A percentile compares a stretch with the other conserved stretches of the same genome.
Evolutionary conservation across 2,888 invertebrate species (phyloP).

Genomic region (Epirrita christyi): DNA sequence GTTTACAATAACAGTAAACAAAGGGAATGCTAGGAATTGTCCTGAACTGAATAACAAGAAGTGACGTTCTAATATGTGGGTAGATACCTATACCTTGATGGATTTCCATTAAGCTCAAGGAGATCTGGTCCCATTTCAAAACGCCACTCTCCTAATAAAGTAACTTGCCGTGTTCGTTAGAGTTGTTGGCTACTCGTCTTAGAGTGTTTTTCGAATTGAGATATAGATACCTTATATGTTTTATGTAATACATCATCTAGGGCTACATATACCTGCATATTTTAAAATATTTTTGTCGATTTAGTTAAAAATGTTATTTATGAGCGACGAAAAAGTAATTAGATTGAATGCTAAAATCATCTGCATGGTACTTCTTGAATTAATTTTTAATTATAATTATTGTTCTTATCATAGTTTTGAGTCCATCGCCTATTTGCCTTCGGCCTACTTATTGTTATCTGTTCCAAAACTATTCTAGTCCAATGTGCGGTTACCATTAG

Average conservation of each 20-base stretch:
- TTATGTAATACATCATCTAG: no score
- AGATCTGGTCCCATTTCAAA: slow-evolving; percentile 26
- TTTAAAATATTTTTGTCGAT: no score
- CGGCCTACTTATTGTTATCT: not conserved
- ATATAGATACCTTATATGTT: no score
- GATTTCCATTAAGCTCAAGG: slow-evolving; percentile 31
- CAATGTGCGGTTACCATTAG: slow-evolving; percentile 3
- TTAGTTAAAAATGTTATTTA: not conserved
- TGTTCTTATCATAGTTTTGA: not conserved
- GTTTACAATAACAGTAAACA: slow-evolving; percentile 43
- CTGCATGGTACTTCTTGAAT: not conserved
- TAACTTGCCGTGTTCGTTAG: no score
- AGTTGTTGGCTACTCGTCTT: no score
- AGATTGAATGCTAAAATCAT: not conserved
- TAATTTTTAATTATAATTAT: no score
- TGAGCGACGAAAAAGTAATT: not conserved
- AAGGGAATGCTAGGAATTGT: slow-evolving; percentile 31
- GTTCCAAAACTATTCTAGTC: not conserved
- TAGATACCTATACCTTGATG: slow-evolving; percentile 15
- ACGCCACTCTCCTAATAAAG: no score
- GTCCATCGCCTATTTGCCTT: not conserved
- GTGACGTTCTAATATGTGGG: slow-evolving; percentile 17
- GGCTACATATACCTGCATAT: no score
- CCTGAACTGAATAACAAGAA: slow-evolving; percentile 8
- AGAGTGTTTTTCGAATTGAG: no score